Conservation (phyloP, 1,140 invertebrate species). For the Metaphire vulgaris region DNA sequence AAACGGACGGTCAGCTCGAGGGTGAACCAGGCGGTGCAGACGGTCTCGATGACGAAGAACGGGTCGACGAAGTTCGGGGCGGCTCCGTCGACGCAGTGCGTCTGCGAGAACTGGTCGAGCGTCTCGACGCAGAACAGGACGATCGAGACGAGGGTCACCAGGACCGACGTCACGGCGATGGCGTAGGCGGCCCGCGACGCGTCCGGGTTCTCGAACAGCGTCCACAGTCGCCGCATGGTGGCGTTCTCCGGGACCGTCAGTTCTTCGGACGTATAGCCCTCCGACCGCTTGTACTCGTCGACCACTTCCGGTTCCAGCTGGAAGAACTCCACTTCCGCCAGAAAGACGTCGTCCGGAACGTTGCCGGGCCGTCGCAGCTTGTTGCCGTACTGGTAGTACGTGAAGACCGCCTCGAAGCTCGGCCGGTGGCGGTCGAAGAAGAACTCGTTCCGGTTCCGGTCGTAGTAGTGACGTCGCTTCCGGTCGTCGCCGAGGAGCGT, state of each 20-base stretch:
- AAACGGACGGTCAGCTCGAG: slow-evolving; percentile 51
- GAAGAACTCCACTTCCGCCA: slow-evolving; percentile 49
- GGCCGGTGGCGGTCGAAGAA: too few relatives aligned
- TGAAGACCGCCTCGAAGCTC: slow-evolving; percentile 81
- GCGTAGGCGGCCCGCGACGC: slow-evolving; percentile 45
- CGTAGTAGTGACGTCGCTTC: too few relatives aligned
- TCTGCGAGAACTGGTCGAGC: slow-evolving; percentile 34
- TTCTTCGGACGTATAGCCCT: slow-evolving; percentile 46
- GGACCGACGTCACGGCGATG: slow-evolving; percentile 46
- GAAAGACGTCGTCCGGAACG: slow-evolving; percentile 50
- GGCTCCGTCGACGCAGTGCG: slow-evolving; percentile 37
- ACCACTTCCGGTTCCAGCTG: slow-evolving; percentile 47
- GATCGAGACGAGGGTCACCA: slow-evolving; percentile 49
- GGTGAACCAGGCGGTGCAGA: too few relatives aligned
- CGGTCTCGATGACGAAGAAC: too few relatives aligned
- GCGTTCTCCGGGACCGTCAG: slow-evolving; percentile 42
- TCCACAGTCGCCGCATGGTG: slow-evolving; percentile 45
- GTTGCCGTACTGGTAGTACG: slow-evolving; percentile 72
- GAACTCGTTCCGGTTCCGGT: slow-evolving; percentile 51
- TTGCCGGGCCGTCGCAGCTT: slow-evolving; percentile 42
- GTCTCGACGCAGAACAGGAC: slow-evolving; percentile 51
- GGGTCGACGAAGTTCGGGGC: slow-evolving; percentile 40
- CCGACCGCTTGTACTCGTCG: slow-evolving; percentile 45
- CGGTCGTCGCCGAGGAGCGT: too few relatives aligned
- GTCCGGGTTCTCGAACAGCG: slow-evolving; percentile 51